These are phyloP conservation scores for Meganola albula DNA, from an alignment of 2,888 invertebrate species.

Conservation along the genomic window DNA sequence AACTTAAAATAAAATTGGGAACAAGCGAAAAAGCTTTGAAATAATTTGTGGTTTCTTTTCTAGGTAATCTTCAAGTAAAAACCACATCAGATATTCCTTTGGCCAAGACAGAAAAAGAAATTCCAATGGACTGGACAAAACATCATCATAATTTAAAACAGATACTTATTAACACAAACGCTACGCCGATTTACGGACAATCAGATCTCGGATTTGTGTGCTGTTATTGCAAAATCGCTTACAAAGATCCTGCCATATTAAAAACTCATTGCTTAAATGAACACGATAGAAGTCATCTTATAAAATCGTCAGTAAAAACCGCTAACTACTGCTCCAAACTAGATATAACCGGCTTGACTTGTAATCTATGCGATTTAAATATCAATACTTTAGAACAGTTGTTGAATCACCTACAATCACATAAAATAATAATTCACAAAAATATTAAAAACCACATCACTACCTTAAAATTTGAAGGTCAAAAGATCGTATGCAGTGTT, in stretches of 20 bases:
- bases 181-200: slow-evolving; percentile 13
- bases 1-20: too few relatives aligned
- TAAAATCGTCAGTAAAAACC: neutral
- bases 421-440: slow-evolving; percentile 30
- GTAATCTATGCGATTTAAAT: slow-evolving; percentile 11
- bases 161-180: slow-evolving; percentile 22
- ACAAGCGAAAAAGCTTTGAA: too few relatives aligned
- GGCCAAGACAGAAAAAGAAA: neutral
- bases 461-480: slow-evolving; percentile 36
- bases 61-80: slow-evolving; percentile 10
- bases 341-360: slow-evolving; percentile 20
- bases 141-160: slow-evolving; percentile 21
- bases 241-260: slow-evolving; percentile 5
- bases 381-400: slow-evolving; percentile 15
- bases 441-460: slow-evolving; percentile 41
- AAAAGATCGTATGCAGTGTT: slow-evolving; percentile 33
- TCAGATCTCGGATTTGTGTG: slow-evolving; percentile 24
- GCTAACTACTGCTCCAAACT: slow-evolving; percentile 10
- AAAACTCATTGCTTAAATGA: slow-evolving; percentile 5
- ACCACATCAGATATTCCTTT: neutral
- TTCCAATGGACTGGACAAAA: slow-evolving; percentile 2
- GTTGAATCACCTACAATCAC: slow-evolving; percentile 19
- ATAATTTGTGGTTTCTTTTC: slow-evolving; percentile 14
- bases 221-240: slow-evolving; percentile 3
- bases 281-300: neutral